phyloP scores from a whole-genome alignment of 2,113 vertebrate species.

The Calidris pygmaea region DNA sequence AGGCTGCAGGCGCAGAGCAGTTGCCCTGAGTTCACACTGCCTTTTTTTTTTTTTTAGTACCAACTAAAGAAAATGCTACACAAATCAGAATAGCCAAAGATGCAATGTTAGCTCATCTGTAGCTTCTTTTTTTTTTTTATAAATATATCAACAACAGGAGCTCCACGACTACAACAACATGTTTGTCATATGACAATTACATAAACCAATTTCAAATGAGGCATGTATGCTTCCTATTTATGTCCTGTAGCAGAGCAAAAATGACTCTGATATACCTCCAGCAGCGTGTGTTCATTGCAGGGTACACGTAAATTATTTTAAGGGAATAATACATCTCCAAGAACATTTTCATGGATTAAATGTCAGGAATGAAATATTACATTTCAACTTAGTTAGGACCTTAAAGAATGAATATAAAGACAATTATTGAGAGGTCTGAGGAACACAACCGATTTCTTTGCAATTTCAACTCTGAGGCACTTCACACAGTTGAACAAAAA shows the following conservation, averaged over 20 bases:
- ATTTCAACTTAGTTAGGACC: slow-evolving; percentile 55
- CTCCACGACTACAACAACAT: rapidly evolving
- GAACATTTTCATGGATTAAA: slow-evolving; percentile 72
- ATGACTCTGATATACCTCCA: neutral
- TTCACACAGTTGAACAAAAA: neutral
- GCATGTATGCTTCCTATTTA: neutral
- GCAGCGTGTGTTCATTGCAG: neutral
- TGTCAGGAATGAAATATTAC: slow-evolving; percentile 76
- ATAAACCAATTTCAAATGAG: neutral
- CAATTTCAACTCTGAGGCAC: neutral
- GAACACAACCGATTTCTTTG: slow-evolving; percentile 40
- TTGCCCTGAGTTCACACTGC: neutral
- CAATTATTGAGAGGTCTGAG: slow-evolving; percentile 50
- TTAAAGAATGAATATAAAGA: slow-evolving; percentile 56
- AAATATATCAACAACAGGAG: neutral
- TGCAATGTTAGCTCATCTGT: neutral
- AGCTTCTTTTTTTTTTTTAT: neutral
- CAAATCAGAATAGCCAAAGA: neutral
- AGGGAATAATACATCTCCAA: slow-evolving; percentile 72
- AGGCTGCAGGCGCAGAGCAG: neutral
- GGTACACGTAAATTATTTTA: slow-evolving; percentile 55
- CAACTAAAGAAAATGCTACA: neutral
- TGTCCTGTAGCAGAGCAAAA: neutral
- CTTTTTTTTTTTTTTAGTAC: neutral
- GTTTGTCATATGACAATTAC: neutral